Evolutionary conservation across 2,797 vertebrate species (phyloP).

Genomic region (Myotis vivesi): DNA sequence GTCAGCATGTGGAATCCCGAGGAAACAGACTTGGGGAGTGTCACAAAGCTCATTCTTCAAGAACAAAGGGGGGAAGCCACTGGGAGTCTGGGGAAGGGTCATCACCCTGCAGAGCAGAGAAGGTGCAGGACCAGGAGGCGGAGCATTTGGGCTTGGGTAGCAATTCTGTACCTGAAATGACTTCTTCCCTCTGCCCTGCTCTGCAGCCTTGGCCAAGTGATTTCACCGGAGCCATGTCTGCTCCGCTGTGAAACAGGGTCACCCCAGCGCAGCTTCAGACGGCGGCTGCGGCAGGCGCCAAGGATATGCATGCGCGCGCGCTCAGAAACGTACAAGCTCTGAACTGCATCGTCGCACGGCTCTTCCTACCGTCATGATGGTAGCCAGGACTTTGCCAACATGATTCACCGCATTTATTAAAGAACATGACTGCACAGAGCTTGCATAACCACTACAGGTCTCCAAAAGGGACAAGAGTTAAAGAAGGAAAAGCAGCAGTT

Average conservation of each 20-base stretch:
- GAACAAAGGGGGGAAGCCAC: neutral
- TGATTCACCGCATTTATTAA: neutral
- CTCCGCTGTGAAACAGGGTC: neutral
- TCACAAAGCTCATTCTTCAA: neutral
- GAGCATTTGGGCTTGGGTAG: neutral
- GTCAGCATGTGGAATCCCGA: fast-evolving
- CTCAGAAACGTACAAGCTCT: fast-evolving
- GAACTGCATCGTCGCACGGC: fast-evolving
- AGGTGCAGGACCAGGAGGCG: fast-evolving
- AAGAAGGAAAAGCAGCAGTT: neutral
- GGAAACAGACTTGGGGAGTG: neutral
- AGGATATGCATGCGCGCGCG: fast-evolving
- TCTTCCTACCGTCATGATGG: fast-evolving
- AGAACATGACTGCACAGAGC: neutral
- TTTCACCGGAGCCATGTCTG: neutral
- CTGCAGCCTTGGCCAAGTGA: neutral
- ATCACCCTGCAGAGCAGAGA: neutral
- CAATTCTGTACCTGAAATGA: neutral
- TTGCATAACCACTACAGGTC: neutral
- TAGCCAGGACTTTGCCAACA: neutral
- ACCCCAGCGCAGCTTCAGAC: neutral
- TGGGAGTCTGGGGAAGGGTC: neutral
- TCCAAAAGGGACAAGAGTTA: neutral
- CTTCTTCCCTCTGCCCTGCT: neutral
- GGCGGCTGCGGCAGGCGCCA: neutral